Base-by-base conservation (phyloP, 2,888 invertebrate species). In the Amphimallon solstitiale region DNA sequence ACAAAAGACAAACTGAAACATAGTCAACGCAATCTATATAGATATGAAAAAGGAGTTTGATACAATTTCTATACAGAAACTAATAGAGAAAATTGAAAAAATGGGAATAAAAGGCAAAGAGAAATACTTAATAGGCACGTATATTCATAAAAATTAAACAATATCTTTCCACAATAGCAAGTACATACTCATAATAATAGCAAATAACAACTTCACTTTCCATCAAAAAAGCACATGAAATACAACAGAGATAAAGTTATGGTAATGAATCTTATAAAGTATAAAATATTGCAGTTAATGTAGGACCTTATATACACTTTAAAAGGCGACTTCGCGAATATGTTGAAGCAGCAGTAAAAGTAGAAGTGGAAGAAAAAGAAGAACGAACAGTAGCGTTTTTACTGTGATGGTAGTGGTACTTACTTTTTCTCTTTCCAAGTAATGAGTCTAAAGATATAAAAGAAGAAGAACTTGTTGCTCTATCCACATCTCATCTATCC, bases 241-340 rank as follows among this genome's bases (percentile, higher is more conserved):
- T 17, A 17, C 15, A 45, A 45, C 3, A 17, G 45, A 45, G 45
- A 45, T 19, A 38, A 38, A 21, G 19, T 12, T 37, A 19, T 1
- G 12, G 29, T 59, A 59, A 59, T 59, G 56, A 59, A 59, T 54
- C 54, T 54, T 54, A 54, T 59, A 59, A 59, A 23, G 43, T 43
- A 59, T 59, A 59, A 59, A 59, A 59, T 59, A 59, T 59, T 59
- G 40, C 43, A 59, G 56, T 59, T 59, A 59, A 59, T 29, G 29
- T 59, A 59, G 56, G 43, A 29, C 29, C 21, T 10, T 23, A n/a
- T n/a, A n/a, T n/a, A n/a, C n/a, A 49, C 48, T 59, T 40, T 15
- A 43, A 14, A 59, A 43, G 29, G 7, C 56, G 56, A 45, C 56
- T 59, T 43, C 43, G 56, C 56, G 29, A 59, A 43, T 21, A 23